phyloP scores from a whole-genome alignment of 2,113 vertebrate species.

The Aviceda subcristata region DNA sequence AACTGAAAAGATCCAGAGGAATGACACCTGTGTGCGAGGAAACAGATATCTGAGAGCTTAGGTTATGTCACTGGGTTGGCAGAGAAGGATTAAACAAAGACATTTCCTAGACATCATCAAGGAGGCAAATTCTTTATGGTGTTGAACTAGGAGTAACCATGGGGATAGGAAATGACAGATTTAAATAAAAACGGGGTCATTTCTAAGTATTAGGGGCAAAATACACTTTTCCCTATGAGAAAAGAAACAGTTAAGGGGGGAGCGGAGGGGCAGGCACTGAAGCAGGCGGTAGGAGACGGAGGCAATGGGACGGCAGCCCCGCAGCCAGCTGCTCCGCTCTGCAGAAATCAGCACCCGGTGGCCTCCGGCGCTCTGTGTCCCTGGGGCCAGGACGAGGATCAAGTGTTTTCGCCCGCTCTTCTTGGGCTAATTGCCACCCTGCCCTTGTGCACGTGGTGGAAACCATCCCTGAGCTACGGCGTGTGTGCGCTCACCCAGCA shows the following conservation, averaged over 20 bases:
- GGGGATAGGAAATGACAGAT: background rate
- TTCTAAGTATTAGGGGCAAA: background rate
- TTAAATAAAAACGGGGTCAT: background rate
- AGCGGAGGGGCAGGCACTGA: background rate
- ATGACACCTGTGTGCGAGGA: conserved; percentile 29
- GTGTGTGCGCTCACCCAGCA: background rate
- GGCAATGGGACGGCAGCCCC: background rate
- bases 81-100: background rate
- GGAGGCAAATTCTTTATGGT: background rate
- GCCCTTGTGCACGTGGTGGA: background rate
- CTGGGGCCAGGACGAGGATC: fast-evolving
- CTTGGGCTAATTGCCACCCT: background rate
- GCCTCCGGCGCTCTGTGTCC: fast-evolving
- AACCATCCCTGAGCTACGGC: background rate
- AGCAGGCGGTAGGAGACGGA: background rate
- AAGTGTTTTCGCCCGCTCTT: background rate
- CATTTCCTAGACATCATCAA: background rate
- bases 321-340: background rate
- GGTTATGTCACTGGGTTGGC: background rate
- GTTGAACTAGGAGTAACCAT: background rate
- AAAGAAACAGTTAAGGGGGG: background rate
- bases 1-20: background rate
- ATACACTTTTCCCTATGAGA: background rate
- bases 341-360: background rate
- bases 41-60: background rate